These are phyloP conservation scores for Sander lucioperca DNA, from an alignment of 2,113 vertebrate genomes.

Conservation along the genomic window DNA sequence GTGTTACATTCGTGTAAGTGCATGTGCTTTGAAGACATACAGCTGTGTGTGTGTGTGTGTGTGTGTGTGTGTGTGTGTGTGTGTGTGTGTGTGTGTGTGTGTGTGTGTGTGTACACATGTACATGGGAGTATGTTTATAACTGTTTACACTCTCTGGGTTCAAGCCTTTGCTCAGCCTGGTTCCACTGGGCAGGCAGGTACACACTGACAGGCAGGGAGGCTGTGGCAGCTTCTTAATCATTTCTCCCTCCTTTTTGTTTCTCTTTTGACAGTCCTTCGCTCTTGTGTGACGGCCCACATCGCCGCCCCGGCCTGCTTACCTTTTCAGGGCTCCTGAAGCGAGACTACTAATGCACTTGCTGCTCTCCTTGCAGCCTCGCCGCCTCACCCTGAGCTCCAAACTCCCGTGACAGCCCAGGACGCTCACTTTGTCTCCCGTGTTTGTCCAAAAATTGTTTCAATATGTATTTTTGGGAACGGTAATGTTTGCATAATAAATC, in stretches of 20 bases:
- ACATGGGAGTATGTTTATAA: conserved; percentile 59
- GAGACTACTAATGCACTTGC: conserved; percentile 77
- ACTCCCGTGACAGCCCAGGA: conserved; percentile 75
- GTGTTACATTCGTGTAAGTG: background rate
- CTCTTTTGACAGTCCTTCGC: conserved; percentile 71
- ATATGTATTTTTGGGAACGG: conserved; percentile 86
- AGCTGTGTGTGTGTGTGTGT: conserved; percentile 25
- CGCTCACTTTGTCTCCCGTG: conserved; percentile 80
- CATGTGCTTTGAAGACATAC: conserved; percentile 38
- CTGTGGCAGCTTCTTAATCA: conserved; percentile 78
- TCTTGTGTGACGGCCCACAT: conserved; percentile 63
- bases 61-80: background rate
- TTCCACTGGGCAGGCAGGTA: conserved; percentile 62
- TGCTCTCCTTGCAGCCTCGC: conserved; percentile 37
- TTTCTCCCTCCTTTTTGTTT: conserved; percentile 73
- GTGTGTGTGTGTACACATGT: conserved; percentile 8
- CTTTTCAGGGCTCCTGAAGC: conserved; percentile 81
- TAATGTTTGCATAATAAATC: conserved; percentile 85
- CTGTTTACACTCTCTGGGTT: conserved; percentile 62
- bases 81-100: conserved; percentile 15
- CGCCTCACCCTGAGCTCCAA: conserved; percentile 64
- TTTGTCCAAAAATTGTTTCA: conserved; percentile 84
- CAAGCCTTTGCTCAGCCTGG: conserved; percentile 40
- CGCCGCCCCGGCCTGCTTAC: conserved; percentile 62
- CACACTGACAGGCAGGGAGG: conserved; percentile 56